Conservation (phyloP, 1,140 invertebrate species). For the Aphis gossypii region DNA sequence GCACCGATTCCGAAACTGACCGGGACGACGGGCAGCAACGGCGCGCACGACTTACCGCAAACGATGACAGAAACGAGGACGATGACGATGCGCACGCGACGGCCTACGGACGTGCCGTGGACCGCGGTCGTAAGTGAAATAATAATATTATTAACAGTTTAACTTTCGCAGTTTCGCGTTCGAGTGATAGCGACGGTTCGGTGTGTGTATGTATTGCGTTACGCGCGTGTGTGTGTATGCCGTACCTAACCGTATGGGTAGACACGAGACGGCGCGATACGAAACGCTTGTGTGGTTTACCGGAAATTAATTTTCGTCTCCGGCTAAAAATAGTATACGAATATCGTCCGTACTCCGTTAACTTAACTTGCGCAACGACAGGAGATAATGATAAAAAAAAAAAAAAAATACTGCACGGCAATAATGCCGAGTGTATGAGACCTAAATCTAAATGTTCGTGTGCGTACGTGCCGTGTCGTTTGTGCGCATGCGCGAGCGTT, state of each 20-base stretch:
- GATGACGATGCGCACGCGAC: neutral
- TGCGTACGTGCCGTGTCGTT: neutral
- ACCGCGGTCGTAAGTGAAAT: neutral
- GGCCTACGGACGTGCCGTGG: neutral
- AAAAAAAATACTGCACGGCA: slow-evolving; percentile 20
- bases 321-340: slow-evolving; percentile 30
- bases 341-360: neutral
- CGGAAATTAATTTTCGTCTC: neutral
- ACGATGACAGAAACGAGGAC: neutral
- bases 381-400: slow-evolving; percentile 25
- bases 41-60: neutral
- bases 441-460: neutral
- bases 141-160: neutral
- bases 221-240: neutral
- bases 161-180: neutral
- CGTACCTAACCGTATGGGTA: too few relatives aligned
- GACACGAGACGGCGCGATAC: slow-evolving; percentile 11
- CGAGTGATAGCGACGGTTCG: neutral
- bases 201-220: neutral
- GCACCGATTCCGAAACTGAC: slow-evolving; percentile 9
- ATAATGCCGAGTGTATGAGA: neutral
- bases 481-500: neutral
- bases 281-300: neutral
- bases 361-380: neutral
- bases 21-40: neutral